Base-by-base conservation (phyloP, 2,888 invertebrate species). In the Phasia obesa region DNA sequence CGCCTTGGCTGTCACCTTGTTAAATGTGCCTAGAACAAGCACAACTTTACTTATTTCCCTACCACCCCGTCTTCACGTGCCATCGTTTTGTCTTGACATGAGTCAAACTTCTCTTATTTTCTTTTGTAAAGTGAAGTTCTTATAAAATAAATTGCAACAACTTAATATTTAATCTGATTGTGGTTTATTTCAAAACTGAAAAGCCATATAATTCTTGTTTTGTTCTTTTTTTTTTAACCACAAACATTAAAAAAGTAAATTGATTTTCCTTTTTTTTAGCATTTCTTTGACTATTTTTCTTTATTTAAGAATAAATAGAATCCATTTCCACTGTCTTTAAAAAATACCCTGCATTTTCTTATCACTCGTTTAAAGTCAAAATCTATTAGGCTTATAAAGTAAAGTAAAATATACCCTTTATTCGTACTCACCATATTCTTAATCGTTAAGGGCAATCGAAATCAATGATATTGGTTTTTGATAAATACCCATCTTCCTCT, bases 381-480 rank as follows among this genome's bases (percentile, higher is more conserved):
- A 60, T 75, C 78, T 65, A 83, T 78, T 78, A 83, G 74, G 70
- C 82, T 82, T 82, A 73, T 47, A 64, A 69, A 53, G 13, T 51
- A 59, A 62, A 69, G n/a, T 38, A 57, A 57, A 73, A 57, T 60
- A 31, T 67, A 67, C 53, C 71, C 64, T 77, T 77, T 62, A 62
- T 60, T 53, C 31, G 15, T 27, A 44, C 17, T 25, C 62, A 23
- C 64, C 38, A 59, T 27, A 60, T 57, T 42, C 53, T 57, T 49
- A 74, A 78, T 65, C 70, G 59, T 83, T 78, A 69, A 38, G 23
- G 78, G 70, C 78, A 78, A 85, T 84, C 75, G 79, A 84, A 82
- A 82, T 82, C 82, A 85, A 84, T 84, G 77, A 84, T 76, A 82
- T 85, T 80, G 76, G 79, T 77, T 85, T 74, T 84, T 85, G 81